Percentiles rank a stretch among this genome's conserved stretches.
Conservation (phyloP, 2,113 vertebrate genomes). For the Aplodontia rufa region DNA sequence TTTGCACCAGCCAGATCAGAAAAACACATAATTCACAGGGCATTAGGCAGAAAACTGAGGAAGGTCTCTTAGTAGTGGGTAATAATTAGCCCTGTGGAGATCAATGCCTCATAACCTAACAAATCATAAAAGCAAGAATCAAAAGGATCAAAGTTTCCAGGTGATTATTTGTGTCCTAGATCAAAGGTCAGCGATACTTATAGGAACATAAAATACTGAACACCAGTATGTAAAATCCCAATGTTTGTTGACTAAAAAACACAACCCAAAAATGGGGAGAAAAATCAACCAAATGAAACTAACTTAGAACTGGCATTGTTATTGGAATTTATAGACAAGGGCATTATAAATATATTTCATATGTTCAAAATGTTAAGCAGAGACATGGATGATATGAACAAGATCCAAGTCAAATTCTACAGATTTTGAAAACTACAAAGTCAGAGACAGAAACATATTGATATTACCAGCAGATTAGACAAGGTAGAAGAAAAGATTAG, state of each 20-base stretch:
- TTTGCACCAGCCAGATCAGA: background rate
- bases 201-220: background rate
- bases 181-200: constrained; percentile 9
- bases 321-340: background rate
- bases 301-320: background rate
- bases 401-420: background rate
- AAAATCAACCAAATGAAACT: background rate
- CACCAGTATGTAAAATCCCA: background rate
- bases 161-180: background rate
- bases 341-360: background rate
- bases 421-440: background rate
- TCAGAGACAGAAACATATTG: background rate
- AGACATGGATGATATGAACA: background rate
- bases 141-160: constrained; percentile 3
- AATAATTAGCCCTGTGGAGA: background rate
- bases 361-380: background rate
- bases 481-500: background rate
- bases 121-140: constrained; percentile 10
- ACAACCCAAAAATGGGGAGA: background rate
- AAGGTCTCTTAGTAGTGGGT: background rate
- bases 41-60: background rate
- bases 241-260: background rate
- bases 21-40: background rate
- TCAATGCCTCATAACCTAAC: background rate
- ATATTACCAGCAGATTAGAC: background rate